Base-by-base conservation (phyloP, 2,113 vertebrate genomes). In the Thryonomys swinderianus region DNA sequence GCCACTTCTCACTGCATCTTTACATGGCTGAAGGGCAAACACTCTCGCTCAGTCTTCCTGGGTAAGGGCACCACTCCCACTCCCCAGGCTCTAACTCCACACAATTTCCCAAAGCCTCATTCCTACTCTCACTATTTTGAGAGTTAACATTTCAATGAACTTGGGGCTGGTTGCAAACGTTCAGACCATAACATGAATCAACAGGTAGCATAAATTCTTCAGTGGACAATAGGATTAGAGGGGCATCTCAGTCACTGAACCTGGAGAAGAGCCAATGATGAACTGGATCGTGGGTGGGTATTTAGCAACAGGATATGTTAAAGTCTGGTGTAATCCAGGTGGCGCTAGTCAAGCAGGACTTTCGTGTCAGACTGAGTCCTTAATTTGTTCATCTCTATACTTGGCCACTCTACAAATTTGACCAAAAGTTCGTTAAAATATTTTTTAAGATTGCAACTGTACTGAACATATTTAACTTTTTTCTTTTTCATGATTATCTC, bases 51-150 rank as follows among this genome's bases (percentile, higher is more conserved):
- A 9, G 64, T 0, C 37, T 2, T 42, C 12, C 30, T 57, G 17
- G 51, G 25, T 27, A 14, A 74, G 23, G 23, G 23, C 40, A 76
- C 7, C 27, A 12, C 7, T 57, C 34, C 11, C 11, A 30, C 14
- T 25, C 2, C 1, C 6, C 2, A 57, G 12, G 40, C 23, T 4
- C 9, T 25, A 21, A 20, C 40, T 17, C 34, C 21, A 2, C 9
- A 17, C 16, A 57, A 10, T 23, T 51, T 32, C 53, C 48, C 21
- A 45, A 69, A 48, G 62, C 9, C 53, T 13, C 20, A 13, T 9
- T 40, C 40, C 42, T 25, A 66, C 7, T 34, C 21, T 51, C 6
- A 40, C 48, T 13, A 5, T 1, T 34, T 55, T 67, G 14, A 20
- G 23, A 1, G 25, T 23, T 62, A 78, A 73, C 20, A 16, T 57